Base-by-base conservation (phyloP, 2,113 vertebrate species). In the Casuarius casuarius region DNA sequence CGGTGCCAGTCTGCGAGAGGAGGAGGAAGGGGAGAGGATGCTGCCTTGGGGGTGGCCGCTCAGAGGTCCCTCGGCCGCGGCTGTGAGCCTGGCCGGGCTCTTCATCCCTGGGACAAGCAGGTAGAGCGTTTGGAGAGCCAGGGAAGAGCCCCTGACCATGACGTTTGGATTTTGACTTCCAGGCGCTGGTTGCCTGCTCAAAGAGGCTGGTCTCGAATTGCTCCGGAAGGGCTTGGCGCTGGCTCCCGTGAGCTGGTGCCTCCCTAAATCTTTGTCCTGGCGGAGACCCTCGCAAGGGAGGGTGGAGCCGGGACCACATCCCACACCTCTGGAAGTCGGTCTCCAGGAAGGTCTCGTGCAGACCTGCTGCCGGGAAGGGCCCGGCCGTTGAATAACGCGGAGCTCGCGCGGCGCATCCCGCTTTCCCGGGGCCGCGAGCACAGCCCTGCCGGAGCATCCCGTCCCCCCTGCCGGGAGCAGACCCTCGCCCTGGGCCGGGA, bases 181-280 rank as follows among this genome's bases (percentile, higher is more conserved):
- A 58, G 51, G 78, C 87, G 85, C 89, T 12, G 4, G 68, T 92
- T 90, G 90, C 92, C 91, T 21, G 61, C n/a, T 76, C 65, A 2
- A 0, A 0, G 12, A 29, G 65, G 48, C 35, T 28, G 9, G 1
- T 80, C 26, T 10, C 48, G 51, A 48, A 75, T 81, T 10, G 88
- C 42, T 65, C 54, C 65, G 35, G 56, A 84, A 80, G 54, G 44
- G 35, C 10, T 21, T 91, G 79, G 49, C 16, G 14, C 31, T 2
- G 0, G 21, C 6, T 79, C 23, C 77, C 1, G 9, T 0, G 14
- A 40, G 48, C 80, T 83, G 76, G n/a, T 77, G 56, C 79, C 89
- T 91, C 92, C 85, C 89, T 94, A 90, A 96, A 96, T 96, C 97
- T 93, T 95, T 92, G 87, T 96, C 85, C 96, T 95, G 93, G 44